phyloP scores from a whole-genome alignment of 2,888 invertebrate genomes.

The Crocallis elinguaria region DNA sequence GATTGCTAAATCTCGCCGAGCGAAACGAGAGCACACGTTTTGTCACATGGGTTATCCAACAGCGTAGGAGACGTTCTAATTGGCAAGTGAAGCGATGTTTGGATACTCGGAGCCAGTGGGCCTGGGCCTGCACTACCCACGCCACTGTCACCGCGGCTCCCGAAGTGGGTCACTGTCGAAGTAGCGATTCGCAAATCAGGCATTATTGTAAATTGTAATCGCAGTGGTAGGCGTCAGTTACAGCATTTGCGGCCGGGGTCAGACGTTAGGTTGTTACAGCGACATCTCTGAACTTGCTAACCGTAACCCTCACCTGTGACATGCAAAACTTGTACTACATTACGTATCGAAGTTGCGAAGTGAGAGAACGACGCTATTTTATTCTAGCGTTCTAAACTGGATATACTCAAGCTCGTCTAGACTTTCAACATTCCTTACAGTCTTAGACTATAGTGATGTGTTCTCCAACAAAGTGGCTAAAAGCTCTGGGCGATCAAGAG shows the following conservation, averaged over 20 bases:
- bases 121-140: slow-evolving; percentile 55
- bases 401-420: not conserved
- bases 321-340: too few relatives aligned
- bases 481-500: slow-evolving; percentile 33
- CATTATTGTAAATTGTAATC: slow-evolving; percentile 67
- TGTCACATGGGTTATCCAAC: slow-evolving; percentile 49
- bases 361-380: not conserved
- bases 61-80: slow-evolving; percentile 50
- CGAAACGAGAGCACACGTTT: slow-evolving; percentile 45
- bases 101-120: slow-evolving; percentile 33
- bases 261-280: slow-evolving; percentile 56
- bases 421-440: not conserved
- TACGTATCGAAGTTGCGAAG: slow-evolving; percentile 24
- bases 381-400: not conserved
- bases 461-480: slow-evolving; percentile 35
- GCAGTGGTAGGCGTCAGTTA: slow-evolving; percentile 45
- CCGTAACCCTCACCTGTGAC: slow-evolving; percentile 56
- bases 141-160: slow-evolving; percentile 20
- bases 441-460: slow-evolving; percentile 12
- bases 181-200: slow-evolving; percentile 58
- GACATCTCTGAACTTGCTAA: slow-evolving; percentile 62
- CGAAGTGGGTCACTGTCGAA: slow-evolving; percentile 65
- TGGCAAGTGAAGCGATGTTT: slow-evolving; percentile 49
- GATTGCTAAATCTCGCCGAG: slow-evolving; percentile 45
- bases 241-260: slow-evolving; percentile 45